These are phyloP conservation scores for Aradophagus sp. DNA, from an alignment of 1,140 invertebrate species.

Conservation along the genomic window DNA sequence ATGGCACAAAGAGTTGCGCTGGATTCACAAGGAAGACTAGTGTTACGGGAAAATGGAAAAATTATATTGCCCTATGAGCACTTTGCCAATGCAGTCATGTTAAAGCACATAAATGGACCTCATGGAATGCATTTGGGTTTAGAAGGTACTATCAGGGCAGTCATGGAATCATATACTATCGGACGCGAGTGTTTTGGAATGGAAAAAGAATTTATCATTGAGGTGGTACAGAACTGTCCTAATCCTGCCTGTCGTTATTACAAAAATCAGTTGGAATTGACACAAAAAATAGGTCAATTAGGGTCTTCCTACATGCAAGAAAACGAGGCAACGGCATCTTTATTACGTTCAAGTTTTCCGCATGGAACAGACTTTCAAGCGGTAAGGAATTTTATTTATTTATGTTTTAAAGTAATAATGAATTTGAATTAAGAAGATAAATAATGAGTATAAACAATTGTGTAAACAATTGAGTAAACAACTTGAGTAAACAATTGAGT, in stretches of 20 bases:
- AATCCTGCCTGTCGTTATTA: conserved; percentile 89
- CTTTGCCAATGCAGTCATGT: conserved; percentile 91
- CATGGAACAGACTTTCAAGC: conserved; percentile 69
- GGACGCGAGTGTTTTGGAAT: conserved; percentile 90
- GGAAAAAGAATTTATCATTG: conserved; percentile 91
- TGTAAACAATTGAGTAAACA: no score
- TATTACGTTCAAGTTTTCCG: conserved; percentile 66
- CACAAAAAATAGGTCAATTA: conserved; percentile 74
- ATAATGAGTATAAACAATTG: no score
- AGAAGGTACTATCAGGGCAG: conserved; percentile 86
- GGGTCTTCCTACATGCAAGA: conserved; percentile 71
- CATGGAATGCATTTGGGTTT: conserved; percentile 87
- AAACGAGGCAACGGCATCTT: conserved; percentile 67
- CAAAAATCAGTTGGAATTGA: conserved; percentile 87
- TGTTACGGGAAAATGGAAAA: conserved; percentile 88
- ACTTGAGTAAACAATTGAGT: no score
- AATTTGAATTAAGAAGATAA: no score
- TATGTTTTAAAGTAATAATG: no score
- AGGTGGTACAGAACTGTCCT: conserved; percentile 90
- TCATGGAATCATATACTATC: conserved; percentile 90
- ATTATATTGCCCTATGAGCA: conserved; percentile 91
- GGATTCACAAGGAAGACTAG: conserved; percentile 86
- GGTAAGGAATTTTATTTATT: no score
- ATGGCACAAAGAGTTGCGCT: conserved; percentile 87
- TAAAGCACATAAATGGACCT: conserved; percentile 91